Evolutionary conservation across 2,888 invertebrate species (phyloP), one percentile per base, ranked within the genome.

Genomic region (Cryptus viduatorius): DNA sequence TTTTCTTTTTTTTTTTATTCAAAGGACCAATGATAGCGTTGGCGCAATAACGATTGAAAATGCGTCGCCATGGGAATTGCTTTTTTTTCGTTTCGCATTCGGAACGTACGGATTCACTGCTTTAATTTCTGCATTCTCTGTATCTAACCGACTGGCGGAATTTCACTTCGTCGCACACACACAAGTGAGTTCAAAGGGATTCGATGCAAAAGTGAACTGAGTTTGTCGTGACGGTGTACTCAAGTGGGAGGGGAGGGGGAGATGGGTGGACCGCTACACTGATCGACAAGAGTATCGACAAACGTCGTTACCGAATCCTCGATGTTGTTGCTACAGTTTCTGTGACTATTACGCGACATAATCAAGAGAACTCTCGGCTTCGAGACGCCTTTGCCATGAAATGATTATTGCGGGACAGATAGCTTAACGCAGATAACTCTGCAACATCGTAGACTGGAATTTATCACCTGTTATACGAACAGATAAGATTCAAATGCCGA

Each of bases 221-320:
- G 37, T 16, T 16, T 16, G 42, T 42, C 31, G 19, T 24, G 37
- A 8, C 37, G 37, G 37, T 5, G 8, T 4, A 37, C 5, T 4
- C 4, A 5, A 37, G 37, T 5, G 37, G 37, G 37, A 37, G 37
- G 37, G 37, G 37, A 37, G 8, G 37, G 8, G 37, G 37, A 0
- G 37, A 0, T 37, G 0, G 37, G 4, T 4, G 37, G n/a, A n/a
- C 31, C 3, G 12, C 29, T 7, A 46, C n/a, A 10, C 53, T 71
- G 19, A 44, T 56, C 56, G 71, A 44, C 65, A 77, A 53, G 76
- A 64, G 76, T 81, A 81, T 81, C 81, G 81, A 81, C 81, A 81
- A 76, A 81, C 76, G 81, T 82, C 82, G 82, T 71, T 77, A 65
- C 72, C 77, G 71, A 82, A 82, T 82, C 53, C 71, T 71, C 61